Percentiles rank a stretch among this genome's conserved stretches.
Evolutionary conservation across 2,113 vertebrate genomes (phyloP).

Genomic region (Stegostoma tigrinum): DNA sequence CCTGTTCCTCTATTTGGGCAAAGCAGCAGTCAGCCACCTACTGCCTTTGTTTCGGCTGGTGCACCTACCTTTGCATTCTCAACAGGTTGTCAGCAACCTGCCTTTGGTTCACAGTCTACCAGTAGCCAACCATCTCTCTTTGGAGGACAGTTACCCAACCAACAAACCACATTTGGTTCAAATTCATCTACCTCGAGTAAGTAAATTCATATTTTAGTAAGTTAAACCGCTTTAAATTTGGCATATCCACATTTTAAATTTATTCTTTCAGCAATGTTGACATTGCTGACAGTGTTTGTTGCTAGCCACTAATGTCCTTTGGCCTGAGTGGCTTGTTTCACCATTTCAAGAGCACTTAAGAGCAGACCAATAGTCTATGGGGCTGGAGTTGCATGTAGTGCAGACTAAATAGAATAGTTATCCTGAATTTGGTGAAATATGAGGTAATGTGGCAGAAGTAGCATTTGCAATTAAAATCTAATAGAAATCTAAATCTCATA

Average conservation of each 20-base stretch:
- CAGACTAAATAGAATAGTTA: neutral
- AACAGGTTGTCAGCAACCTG: conserved; percentile 59
- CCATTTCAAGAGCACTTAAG: neutral
- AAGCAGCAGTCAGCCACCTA: conserved; percentile 52
- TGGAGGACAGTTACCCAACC: conserved; percentile 71
- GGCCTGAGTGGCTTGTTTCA: neutral
- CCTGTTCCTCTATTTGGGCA: conserved; percentile 74
- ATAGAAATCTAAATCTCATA: too few relatives aligned
- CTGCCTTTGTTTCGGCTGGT: conserved; percentile 65
- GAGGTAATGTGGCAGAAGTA: neutral
- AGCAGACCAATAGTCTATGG: neutral
- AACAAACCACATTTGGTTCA: conserved; percentile 69
- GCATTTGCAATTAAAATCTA: neutral
- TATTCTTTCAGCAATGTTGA: neutral
- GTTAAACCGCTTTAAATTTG: neutral
- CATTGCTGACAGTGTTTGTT: neutral
- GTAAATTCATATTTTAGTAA: conserved; percentile 40
- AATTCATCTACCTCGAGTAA: conserved; percentile 61
- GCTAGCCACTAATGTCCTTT: neutral
- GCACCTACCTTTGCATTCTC: conserved; percentile 61
- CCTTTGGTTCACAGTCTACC: conserved; percentile 73
- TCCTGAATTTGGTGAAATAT: neutral
- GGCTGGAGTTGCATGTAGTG: neutral
- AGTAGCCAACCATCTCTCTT: conserved; percentile 58
- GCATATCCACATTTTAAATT: neutral